Evolutionary conservation across 2,113 vertebrate species (phyloP), one percentile per base, ranked within the genome.

Genomic region (Psilopogon haemacephalus): DNA sequence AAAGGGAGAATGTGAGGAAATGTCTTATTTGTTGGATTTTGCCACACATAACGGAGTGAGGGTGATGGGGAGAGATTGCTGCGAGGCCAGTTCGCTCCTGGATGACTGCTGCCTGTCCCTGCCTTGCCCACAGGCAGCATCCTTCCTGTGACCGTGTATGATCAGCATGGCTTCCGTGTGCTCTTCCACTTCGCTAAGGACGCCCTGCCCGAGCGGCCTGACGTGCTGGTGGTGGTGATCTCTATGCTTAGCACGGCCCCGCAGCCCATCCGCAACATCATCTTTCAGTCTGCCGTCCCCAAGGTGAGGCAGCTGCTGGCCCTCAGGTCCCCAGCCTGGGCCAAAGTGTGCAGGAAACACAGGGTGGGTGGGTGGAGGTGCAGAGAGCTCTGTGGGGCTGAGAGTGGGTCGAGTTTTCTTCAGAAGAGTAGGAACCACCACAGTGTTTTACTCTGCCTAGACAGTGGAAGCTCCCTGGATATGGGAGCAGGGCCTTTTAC

Each of bases 181-280:
- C 98, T 99, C 86, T 99, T 99, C 97, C 99, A 99, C 84, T 99
- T 99, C 4, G 99, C 99, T 14, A 98, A 97, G 5, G 98, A 99
- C 89, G 98, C 98, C 27, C 98, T 99, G 67, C 98, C 98, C 0
- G 98, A 98, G 18, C 98, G 98, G 75, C 97, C 98, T 0, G 99
- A 99, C 1, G 97, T 99, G 81, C 97, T 99, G 40, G 99, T 99
- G 87, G 99, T 99, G 78, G 99, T 99, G 89, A 99, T 99, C 58
- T 99, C 99, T 64, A 99, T 99, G 99, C 97, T 99, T 42, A 99
- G 99, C 84, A 99, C 99, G 0, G 98, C 99, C 4, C 98, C 99
- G 1, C 97, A 98, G 83, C 98, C 99, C 15, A 98, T 99, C 94
- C 98, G 98, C 88, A 99, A 98, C 96, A 99, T 99, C 44, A 97